Percentiles rank a stretch among this genome's conserved stretches.
Conservation (phyloP, 2,888 invertebrate species). For the Chydorus sphaericus region DNA sequence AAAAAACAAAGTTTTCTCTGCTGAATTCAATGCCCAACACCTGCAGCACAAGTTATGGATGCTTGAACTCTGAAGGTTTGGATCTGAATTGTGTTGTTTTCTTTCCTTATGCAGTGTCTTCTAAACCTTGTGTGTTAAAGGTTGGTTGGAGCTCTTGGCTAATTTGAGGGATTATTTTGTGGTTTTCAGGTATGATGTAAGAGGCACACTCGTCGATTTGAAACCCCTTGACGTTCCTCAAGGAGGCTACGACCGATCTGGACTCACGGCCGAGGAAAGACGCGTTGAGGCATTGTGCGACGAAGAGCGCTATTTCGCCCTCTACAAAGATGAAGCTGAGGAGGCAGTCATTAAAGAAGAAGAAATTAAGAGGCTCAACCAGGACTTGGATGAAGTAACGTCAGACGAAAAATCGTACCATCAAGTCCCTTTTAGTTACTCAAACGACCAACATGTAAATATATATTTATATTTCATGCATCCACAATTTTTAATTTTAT, state of each 20-base stretch:
- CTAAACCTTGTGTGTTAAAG: conserved; percentile 10
- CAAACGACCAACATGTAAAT: conserved; percentile 17
- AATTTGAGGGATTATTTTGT: conserved; percentile 8
- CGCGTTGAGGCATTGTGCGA: conserved; percentile 84
- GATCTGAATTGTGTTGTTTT: conserved; percentile 11
- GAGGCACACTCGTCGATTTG: conserved; percentile 80
- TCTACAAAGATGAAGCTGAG: conserved; percentile 75
- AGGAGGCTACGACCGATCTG: conserved; percentile 49
- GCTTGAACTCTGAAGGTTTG: conserved; percentile 12
- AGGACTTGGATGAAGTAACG: conserved; percentile 31
- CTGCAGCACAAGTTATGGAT: conserved; percentile 3
- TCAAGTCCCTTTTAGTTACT: conserved; percentile 33
- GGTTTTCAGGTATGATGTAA: conserved; percentile 70
- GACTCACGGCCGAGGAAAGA: conserved; percentile 53
- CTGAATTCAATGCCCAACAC: conserved; percentile 4
- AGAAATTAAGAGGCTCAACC: conserved; percentile 71
- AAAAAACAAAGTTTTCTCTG: conserved; percentile 3
- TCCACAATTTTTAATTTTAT: too few relatives aligned
- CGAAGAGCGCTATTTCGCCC: conserved; percentile 81
- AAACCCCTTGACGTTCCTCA: conserved; percentile 60
- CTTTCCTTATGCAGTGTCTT: not conserved
- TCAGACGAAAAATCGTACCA: conserved; percentile 27
- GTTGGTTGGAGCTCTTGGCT: not conserved
- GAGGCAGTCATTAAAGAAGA: conserved; percentile 61
- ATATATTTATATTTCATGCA: too few relatives aligned